Percentiles rank a stretch among this genome's conserved stretches.
Conservation (phyloP, 1,140 invertebrate species). For the Mycetomoellerius zeteki region DNA sequence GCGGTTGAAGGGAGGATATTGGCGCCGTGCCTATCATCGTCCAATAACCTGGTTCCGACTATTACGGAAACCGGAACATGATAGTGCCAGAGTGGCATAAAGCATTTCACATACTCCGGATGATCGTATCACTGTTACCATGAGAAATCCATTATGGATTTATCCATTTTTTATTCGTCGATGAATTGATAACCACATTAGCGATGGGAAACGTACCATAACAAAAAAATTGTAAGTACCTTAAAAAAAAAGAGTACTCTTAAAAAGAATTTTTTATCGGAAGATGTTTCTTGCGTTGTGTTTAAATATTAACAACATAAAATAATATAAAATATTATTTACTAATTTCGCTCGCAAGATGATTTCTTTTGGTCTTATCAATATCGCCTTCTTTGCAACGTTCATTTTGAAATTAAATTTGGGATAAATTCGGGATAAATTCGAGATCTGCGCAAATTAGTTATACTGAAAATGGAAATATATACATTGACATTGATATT, state of each 20-base stretch:
- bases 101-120: slow-evolving; percentile 42
- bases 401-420: too few relatives aligned
- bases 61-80: slow-evolving; percentile 57
- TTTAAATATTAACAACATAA: neutral
- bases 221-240: neutral
- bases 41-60: slow-evolving; percentile 62
- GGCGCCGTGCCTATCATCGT: slow-evolving; percentile 61
- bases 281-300: neutral
- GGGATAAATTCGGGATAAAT: too few relatives aligned
- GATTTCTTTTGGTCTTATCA: neutral
- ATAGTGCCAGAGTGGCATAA: slow-evolving; percentile 49
- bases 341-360: neutral
- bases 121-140: slow-evolving; percentile 33
- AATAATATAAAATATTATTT: slow-evolving; percentile 1
- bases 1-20: slow-evolving; percentile 6
- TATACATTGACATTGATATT: too few relatives aligned
- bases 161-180: slow-evolving; percentile 31
- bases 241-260: neutral
- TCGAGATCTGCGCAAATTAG: too few relatives aligned
- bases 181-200: neutral
- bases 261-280: neutral
- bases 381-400: too few relatives aligned
- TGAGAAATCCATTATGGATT: slow-evolving; percentile 34
- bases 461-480: too few relatives aligned
- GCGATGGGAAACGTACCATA: neutral